phyloP scores from a whole-genome alignment of 30 jellyfish, hydroid and myxozoan genomes.

The Hydractinia symbiolongicarpus region DNA sequence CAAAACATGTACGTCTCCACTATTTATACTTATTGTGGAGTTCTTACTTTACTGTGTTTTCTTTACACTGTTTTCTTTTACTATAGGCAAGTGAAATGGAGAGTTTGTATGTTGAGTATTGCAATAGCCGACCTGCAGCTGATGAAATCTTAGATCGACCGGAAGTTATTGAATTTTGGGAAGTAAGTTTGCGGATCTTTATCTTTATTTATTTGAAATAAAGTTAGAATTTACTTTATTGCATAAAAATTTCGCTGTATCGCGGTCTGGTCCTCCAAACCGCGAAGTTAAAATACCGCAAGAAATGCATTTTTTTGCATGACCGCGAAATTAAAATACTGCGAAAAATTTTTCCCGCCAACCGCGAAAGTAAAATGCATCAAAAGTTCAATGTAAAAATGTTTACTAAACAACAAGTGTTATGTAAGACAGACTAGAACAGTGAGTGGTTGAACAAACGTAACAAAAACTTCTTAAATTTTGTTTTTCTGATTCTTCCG shows the following conservation, averaged over 20 bases:
- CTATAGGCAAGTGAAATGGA: slow-evolving; percentile 65
- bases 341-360: too few relatives aligned
- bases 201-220: background rate
- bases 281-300: too few relatives aligned
- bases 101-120: slow-evolving; percentile 55
- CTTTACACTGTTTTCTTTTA: background rate
- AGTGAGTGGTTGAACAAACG: too few relatives aligned
- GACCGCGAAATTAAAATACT: too few relatives aligned
- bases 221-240: background rate
- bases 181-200: slow-evolving; percentile 27
- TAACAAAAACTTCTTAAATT: too few relatives aligned
- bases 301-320: too few relatives aligned
- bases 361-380: too few relatives aligned
- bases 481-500: too few relatives aligned
- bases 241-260: background rate
- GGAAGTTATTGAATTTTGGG: slow-evolving; percentile 84
- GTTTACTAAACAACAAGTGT: too few relatives aligned
- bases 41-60: too few relatives aligned
- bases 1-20: slow-evolving; percentile 39
- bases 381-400: too few relatives aligned
- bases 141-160: slow-evolving; percentile 78
- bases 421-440: too few relatives aligned
- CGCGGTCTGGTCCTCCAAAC: background rate
- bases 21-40: background rate
- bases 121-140: slow-evolving; percentile 81